Base-by-base conservation (phyloP, 2,113 vertebrate genomes). In the Halichoeres trimaculatus region DNA sequence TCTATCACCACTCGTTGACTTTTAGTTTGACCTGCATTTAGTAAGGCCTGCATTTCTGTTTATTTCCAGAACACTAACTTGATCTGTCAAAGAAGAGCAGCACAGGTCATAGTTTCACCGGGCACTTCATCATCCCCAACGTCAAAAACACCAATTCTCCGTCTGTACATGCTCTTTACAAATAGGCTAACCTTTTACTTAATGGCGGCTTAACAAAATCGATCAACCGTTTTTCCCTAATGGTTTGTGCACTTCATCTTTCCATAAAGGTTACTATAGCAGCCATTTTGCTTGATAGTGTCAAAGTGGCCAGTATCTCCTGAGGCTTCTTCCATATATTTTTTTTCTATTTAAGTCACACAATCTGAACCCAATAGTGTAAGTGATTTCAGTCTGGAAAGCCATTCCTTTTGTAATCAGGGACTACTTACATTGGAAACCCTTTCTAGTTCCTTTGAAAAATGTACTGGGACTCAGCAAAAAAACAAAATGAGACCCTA, bases 71-170 rank as follows among this genome's bases (percentile, higher is more conserved):
- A 22, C 43, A 56, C 51, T 73, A 68, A 67, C 43, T 69, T 26
- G 59, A 52, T 87, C 35, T 47, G 51, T 43, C 12, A 24, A 67
- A 1, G 17, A 59, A 60, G 24, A 67, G 13, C 60, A 23, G 45
- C 82, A 53, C 61, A 36, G 40, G 75, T 79, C 67, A 47, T 69
- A 23, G n/a, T 79, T 80, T 78, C 24, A 50, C 26, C 10, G 30
- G 47, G 70, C 57, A 52, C 40, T 87, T 83, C 43, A 51, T 81
- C 81, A 83, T 88, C 52, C 70, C 59, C 50, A 61, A 45, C 58
- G 58, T 76, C 69, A 45, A 40, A 51, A 6, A 65, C 40, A 59
- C 60, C 40, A 24, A n/a, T 61, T 62, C 48, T 47, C 50, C 35
- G 72, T 71, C 24, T 17, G 56, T 8, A 56, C 75, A 61, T 70